phyloP scores from a whole-genome alignment of 2,113 vertebrate species.

The Rhadina sibilatrix region DNA sequence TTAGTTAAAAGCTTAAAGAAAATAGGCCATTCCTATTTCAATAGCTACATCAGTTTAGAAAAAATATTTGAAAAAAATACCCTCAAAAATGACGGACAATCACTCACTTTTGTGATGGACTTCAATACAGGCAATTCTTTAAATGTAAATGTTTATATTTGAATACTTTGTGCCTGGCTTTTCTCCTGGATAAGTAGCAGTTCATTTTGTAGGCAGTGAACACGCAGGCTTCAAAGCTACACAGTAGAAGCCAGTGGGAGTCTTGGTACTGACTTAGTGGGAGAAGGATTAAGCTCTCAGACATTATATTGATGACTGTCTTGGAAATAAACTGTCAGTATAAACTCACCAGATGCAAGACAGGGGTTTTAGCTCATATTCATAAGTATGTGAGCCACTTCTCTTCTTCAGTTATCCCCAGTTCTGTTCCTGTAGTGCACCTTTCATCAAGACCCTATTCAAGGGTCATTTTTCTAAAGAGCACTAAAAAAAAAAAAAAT shows the following conservation, averaged over 20 bases:
- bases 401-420: not conserved
- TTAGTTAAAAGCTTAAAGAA: not conserved
- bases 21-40: not conserved
- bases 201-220: not conserved
- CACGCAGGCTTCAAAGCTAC: not conserved
- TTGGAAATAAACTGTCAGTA: constrained; percentile 31
- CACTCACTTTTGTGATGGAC: not conserved
- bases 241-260: constrained; percentile 25
- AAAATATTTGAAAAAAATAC: not conserved
- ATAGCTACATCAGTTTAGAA: not conserved
- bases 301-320: constrained; percentile 6
- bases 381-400: not conserved
- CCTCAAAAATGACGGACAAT: not conserved
- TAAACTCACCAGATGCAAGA: constrained; percentile 4
- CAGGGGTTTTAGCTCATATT: not conserved
- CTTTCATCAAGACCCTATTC: not conserved
- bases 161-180: not conserved
- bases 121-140: not conserved
- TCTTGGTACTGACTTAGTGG: not conserved
- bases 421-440: not conserved
- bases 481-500: not conserved
- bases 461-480: not conserved
- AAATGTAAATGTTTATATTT: constrained; percentile 24
- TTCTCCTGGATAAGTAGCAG: constrained; percentile 3
- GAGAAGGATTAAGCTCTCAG: constrained; percentile 29